Percentiles rank a stretch among this genome's conserved stretches.
Conservation (phyloP, 2,888 invertebrate genomes). For the Zele albiditarsus region DNA sequence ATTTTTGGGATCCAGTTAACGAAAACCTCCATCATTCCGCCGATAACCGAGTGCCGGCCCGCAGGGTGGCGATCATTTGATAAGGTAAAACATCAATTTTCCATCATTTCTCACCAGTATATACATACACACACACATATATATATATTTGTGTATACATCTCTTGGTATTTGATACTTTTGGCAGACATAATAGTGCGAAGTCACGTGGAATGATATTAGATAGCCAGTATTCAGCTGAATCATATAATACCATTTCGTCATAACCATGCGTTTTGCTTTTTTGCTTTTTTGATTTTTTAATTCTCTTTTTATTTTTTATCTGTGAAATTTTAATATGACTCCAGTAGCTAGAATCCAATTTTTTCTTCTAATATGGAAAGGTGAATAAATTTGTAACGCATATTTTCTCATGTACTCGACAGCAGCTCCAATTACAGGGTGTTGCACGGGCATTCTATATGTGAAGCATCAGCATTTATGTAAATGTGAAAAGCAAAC, state of each 20-base stretch:
- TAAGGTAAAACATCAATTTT: constrained; percentile 61
- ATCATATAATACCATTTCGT: background rate
- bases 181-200: background rate
- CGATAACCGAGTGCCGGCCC: constrained; percentile 85
- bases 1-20: constrained; percentile 72
- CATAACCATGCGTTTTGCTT: background rate
- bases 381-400: no score
- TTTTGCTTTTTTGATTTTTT: background rate
- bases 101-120: background rate
- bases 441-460: no score
- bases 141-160: background rate
- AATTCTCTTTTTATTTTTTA: background rate
- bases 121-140: background rate
- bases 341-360: no score
- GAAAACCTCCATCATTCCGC: constrained; percentile 87
- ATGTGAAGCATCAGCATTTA: no score
- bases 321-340: no score
- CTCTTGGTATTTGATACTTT: background rate
- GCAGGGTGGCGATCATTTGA: constrained; percentile 80
- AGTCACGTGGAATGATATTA: background rate
- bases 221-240: background rate
- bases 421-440: no score
- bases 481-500: no score
- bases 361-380: no score
- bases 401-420: no score